Base-by-base conservation (phyloP, 2,888 invertebrate species). In the Torymus auratus region DNA sequence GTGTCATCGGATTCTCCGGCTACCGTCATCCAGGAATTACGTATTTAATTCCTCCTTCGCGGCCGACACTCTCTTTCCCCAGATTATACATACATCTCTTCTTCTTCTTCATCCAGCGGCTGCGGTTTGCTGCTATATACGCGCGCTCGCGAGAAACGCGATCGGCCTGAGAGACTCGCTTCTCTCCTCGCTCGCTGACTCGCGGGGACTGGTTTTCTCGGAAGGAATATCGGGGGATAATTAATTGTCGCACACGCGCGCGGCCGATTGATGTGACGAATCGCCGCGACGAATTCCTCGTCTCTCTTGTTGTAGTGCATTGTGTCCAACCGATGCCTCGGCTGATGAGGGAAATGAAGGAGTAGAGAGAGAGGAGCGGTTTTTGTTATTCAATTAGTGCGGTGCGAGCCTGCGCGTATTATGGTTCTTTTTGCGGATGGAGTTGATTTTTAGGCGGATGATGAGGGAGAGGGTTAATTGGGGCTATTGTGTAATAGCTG, bases 141-240 rank as follows among this genome's bases (percentile, higher is more conserved):
- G 7, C 41, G 7, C 41, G 41, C 7, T 7, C 28, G 28, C 41
- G 41, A 41, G 41, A 89, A 91, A 91, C 89, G 88, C 89, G 90
- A 91, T 90, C 91, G 85, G 90, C 91, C 90, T 91, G 91, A 90
- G 90, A 91, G 89, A 41, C 41, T 41, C 41, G 5, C 7, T 10
- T 41, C 41, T 41, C 41, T 41, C 41, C 7, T 10, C 7, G 7
- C 7, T 41, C 41, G 41, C 7, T 28, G 2, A 28, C 28, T 28
- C 28, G 28, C 7, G 12, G n/a, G 20, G 61, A 70, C 77, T 70
- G 81, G 71, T 79, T 41, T 41, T 82, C 79, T 68, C 28, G 56
- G 53, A 61, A 58, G 60, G 67, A 60, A 50, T 70, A 79, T 64
- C 74, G 69, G 20, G 58, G 20, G 55, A n/a, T 79, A 72, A 78